Base-by-base conservation (phyloP, 2,797 vertebrate species). In the Schizopygopsis malacanthus region DNA sequence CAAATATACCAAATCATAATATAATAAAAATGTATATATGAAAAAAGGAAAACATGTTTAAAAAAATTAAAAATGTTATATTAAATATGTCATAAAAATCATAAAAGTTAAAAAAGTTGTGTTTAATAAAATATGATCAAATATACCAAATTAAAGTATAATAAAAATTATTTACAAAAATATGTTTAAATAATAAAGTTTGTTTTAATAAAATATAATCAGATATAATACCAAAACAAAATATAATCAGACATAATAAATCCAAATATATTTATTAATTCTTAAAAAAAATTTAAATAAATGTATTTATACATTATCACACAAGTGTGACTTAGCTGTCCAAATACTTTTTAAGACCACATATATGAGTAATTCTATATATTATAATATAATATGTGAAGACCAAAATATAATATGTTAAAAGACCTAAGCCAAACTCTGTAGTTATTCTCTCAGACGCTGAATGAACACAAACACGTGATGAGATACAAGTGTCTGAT, bases 401-500 rank as follows among this genome's bases (percentile, higher is more conserved):
- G 28, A 33, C 28, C 28, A 33, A 33, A 33, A 33, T 33, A 33
- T 33, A 33, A 33, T 33, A 33, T 33, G 28, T 33, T 33, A 33
- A 16, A 79, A 79, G 15, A 43, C 56, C 3, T 41, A 20, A 77
- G 11, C 37, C 54, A 16, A 25, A 43, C 39, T 61, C 28, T 77
- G 4, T 13, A 56, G 20, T 54, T 54, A 37, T 37, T 76, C 50
- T 22, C 20, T 56, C 20, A 22, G 20, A n/a, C 1, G 3, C 56
- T 59, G 56, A 59, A 59, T 59, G 18, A 59, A 59, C 54, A 41
- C 76, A 59, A 20, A 77, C 52, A 78, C 22, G 0, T 56, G 18
- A 43, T 79, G 37, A 79, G 6, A 78, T 41, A 25, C 33, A 77
- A 16, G 76, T 78, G 52, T 77, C 6, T 77, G 52, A 77, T 37